Conservation (phyloP, 1,140 invertebrate species). For the Drosophila insularis region DNA sequence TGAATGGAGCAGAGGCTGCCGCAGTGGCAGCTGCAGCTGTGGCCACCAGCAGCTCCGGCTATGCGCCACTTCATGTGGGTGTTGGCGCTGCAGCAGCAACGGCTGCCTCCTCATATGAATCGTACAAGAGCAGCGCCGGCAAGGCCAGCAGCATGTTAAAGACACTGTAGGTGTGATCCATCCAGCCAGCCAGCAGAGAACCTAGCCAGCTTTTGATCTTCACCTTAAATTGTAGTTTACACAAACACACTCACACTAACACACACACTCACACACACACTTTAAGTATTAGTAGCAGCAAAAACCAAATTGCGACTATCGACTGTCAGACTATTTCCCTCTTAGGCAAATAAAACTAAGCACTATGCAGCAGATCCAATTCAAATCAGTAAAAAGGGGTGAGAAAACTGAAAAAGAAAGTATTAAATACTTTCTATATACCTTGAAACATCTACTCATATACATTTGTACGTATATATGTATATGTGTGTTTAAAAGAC, state of each 20-base stretch:
- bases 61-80: slow-evolving; percentile 48
- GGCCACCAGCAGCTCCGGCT: slow-evolving; percentile 40
- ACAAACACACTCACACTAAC: slow-evolving; percentile 11
- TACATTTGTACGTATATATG: too few relatives aligned
- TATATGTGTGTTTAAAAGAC: too few relatives aligned
- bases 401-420: not conserved
- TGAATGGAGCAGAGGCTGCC: slow-evolving; percentile 37
- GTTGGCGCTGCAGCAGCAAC: slow-evolving; percentile 26
- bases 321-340: slow-evolving; percentile 46
- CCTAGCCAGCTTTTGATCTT: slow-evolving; percentile 8
- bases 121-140: slow-evolving; percentile 38
- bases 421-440: not conserved
- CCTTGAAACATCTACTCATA: too few relatives aligned
- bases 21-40: slow-evolving; percentile 28
- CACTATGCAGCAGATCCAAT: slow-evolving; percentile 40
- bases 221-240: slow-evolving; percentile 1
- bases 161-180: slow-evolving; percentile 46
- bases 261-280: slow-evolving; percentile 9
- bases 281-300: slow-evolving; percentile 46
- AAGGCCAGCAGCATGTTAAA: slow-evolving; percentile 58
- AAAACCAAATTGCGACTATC: slow-evolving; percentile 32
- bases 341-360: slow-evolving; percentile 43
- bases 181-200: not conserved
- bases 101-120: slow-evolving; percentile 38
- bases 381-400: not conserved